Conservation (phyloP, 2,797 vertebrate species). For the Lutjanus campechanus region DNA sequence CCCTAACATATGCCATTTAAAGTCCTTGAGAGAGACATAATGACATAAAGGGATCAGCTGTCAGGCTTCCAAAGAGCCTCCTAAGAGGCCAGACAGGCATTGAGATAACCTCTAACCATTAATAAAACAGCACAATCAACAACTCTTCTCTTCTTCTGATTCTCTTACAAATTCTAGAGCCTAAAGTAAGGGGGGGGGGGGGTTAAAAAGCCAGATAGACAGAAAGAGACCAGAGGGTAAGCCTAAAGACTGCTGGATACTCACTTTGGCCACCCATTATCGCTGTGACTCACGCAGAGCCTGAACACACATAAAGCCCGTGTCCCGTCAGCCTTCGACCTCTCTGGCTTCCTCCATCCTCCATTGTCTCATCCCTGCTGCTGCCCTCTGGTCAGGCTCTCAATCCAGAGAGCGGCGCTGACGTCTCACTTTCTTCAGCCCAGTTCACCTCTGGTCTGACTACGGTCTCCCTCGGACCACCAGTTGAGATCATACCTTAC, state of each 20-base stretch:
- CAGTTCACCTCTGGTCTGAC: background rate
- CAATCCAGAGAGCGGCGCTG: background rate
- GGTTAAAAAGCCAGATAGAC: conserved; percentile 17
- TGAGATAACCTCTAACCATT: conserved; percentile 54
- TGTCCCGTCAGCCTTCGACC: conserved; percentile 28
- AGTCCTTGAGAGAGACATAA: conserved; percentile 65
- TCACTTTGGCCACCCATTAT: conserved; percentile 29
- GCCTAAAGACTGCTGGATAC: conserved; percentile 31
- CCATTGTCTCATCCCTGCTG: conserved; percentile 18
- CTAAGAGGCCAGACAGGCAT: conserved; percentile 55
- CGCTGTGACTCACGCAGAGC: conserved; percentile 28
- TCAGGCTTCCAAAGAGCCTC: conserved; percentile 60
- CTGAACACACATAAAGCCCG: conserved; percentile 23
- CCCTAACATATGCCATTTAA: conserved; percentile 67
- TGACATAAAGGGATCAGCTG: conserved; percentile 69
- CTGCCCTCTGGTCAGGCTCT: conserved; percentile 14
- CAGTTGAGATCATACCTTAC: conserved; percentile 11
- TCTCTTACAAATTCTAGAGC: conserved; percentile 24
- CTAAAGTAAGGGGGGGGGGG: background rate
- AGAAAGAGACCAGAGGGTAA: conserved; percentile 15
- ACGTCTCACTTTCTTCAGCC: conserved; percentile 15
- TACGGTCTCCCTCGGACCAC: background rate
- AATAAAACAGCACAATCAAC: conserved; percentile 61
- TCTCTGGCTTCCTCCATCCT: conserved; percentile 23
- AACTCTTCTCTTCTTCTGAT: conserved; percentile 17